Base-by-base conservation (phyloP, 64 coral and sea anemone species). In the Montipora cactus region DNA sequence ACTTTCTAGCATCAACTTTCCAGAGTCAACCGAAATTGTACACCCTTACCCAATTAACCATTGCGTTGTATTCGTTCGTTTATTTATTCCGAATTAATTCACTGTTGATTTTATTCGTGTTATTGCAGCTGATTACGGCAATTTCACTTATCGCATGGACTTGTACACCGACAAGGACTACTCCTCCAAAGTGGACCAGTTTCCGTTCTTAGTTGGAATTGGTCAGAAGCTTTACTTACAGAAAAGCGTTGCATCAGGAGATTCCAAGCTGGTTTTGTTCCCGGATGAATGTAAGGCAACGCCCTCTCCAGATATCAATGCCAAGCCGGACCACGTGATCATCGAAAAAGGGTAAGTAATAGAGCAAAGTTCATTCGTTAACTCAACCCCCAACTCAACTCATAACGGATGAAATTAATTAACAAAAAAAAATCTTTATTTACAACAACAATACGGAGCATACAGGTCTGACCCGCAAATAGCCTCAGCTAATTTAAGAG, bases 241-340 rank as follows among this genome's bases (percentile, higher is more conserved):
- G 18, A n/a, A 25, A 44, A 37, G 62, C 1, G 81, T 84, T 8
- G 13, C 47, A 16, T 70, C 61, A 69, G 81, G 62, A 47, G 81
- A 84, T 21, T 21, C 81, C 9, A 61, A 44, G 7, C 44, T 84
- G 59, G 19, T n/a, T 44, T 0, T 84, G 81, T 84, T 84, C 62
- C 81, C 81, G 28, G 81, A 84, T 19, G 61, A 84, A 70, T 84
- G 81, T 16, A 84, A 84, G 46, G 81, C 81, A 15, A 68, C 81
- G 14, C 62, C 81, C 15, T 84, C 81, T 8, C 16, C 15, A 11
- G 81, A 84, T n/a, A 68, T 48, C 28, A 28, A 84, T 69, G 81
- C 59, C 7, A 11, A 84, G 44, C 61, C 61, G n/a, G 81, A 84
- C 37, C 81, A 69, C 49, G 0, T 14, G 5, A 83, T 67, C 23